phyloP scores from a whole-genome alignment of 2,113 vertebrate species.

The Actinemys pallida region DNA sequence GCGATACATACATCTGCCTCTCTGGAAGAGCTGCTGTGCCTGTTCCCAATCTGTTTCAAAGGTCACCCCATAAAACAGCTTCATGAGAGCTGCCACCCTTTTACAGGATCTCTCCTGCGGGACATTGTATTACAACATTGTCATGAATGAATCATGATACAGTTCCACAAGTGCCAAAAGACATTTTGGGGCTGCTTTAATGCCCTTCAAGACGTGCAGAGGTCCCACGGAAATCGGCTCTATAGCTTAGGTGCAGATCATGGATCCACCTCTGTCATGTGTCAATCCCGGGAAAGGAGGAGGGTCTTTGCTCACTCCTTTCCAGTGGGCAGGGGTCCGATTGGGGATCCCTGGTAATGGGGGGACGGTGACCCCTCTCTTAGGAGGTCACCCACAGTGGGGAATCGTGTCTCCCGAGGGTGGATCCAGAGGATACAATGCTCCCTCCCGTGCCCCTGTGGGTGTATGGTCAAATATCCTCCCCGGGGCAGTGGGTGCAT shows the following conservation, averaged over 20 bases:
- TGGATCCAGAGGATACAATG: neutral
- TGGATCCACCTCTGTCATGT: neutral
- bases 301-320: neutral
- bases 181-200: neutral
- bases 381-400: slow-evolving; percentile 56
- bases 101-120: neutral
- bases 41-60: neutral
- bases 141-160: neutral
- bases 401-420: neutral
- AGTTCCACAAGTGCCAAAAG: neutral
- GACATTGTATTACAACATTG: neutral
- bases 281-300: neutral
- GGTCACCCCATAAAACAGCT: neutral
- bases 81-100: neutral
- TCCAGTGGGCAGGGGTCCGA: neutral
- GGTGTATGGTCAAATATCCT: no score
- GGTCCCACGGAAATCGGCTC: neutral
- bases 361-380: slow-evolving; percentile 37
- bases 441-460: neutral
- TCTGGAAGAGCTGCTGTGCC: neutral
- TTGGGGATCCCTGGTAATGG: neutral
- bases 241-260: neutral
- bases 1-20: no score
- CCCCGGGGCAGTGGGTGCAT: neutral
- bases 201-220: neutral